A percentile compares a stretch with the other conserved stretches of the same genome.
These are phyloP conservation scores for Plagodis dolabraria DNA, from an alignment of 2,888 invertebrate genomes.

Conservation along the genomic window DNA sequence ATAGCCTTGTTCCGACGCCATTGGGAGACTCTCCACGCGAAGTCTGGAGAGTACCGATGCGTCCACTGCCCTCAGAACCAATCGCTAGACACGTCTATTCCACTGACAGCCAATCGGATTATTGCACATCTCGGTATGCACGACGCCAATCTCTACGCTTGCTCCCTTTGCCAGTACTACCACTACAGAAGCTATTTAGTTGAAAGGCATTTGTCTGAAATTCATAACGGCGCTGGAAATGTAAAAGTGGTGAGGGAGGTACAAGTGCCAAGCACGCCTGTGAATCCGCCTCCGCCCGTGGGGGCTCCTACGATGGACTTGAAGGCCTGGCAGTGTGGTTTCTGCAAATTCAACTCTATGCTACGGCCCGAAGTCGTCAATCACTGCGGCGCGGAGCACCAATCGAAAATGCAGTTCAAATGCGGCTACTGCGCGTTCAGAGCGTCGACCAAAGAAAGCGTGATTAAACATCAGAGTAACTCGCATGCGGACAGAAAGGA, in stretches of 20 bases:
- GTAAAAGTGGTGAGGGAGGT: slow-evolving; percentile 69
- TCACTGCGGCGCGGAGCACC: slow-evolving; percentile 86
- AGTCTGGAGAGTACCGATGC: slow-evolving; percentile 86
- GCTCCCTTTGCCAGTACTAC: slow-evolving; percentile 87
- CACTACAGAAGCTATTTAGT: slow-evolving; percentile 86
- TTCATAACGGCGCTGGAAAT: slow-evolving; percentile 79
- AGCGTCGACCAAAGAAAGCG: slow-evolving; percentile 79
- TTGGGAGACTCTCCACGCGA: slow-evolving; percentile 88
- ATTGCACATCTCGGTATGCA: slow-evolving; percentile 91
- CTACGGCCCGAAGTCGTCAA: slow-evolving; percentile 85
- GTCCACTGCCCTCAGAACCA: slow-evolving; percentile 88
- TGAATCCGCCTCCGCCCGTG: slow-evolving; percentile 40
- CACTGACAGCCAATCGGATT: slow-evolving; percentile 86
- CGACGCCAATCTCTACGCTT: slow-evolving; percentile 89
- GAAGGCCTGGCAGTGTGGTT: slow-evolving; percentile 89
- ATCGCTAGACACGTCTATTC: slow-evolving; percentile 69
- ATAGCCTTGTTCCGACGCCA: slow-evolving; percentile 90
- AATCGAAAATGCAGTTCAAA: slow-evolving; percentile 88
- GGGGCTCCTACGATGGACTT: slow-evolving; percentile 75
- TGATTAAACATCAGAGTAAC: slow-evolving; percentile 85
- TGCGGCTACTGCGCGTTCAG: slow-evolving; percentile 88
- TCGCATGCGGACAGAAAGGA: slow-evolving; percentile 79
- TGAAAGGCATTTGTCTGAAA: slow-evolving; percentile 78
- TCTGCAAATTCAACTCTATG: slow-evolving; percentile 86
- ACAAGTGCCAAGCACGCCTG: slow-evolving; percentile 42